Evolutionary conservation across 2,888 invertebrate genomes (phyloP), one percentile per base, ranked within the genome.

Genomic region (Galerucella calmariensis): DNA sequence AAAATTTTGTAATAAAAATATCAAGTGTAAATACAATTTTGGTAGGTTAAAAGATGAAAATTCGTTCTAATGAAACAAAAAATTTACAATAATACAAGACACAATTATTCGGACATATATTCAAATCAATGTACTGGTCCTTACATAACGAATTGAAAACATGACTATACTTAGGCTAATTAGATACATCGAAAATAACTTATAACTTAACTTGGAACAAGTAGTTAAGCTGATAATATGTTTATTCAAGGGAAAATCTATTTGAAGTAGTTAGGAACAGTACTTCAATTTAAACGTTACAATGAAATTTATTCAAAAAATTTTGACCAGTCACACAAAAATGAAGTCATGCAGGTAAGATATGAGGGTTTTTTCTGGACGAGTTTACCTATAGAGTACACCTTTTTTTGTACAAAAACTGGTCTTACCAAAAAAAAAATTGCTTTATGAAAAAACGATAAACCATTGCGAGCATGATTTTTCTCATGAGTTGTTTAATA

Each of bases 401-500:
- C 56, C 69, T 67, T 75, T 65, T 27, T 72, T 62, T 62, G 69
- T 72, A 73, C 75, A 70, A 71, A 74, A 71, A 72, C 69, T 70
- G 72, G 69, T 73, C 73, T 59, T 72, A 67, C 61, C 61, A 69
- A 72, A 75, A 51, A 72, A 75, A 51, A 46, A 69, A 67, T 73
- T 66, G 65, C 58, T 69, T 44, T 69, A 56, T 62, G 46, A 73
- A 69, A 63, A 69, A 44, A 68, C 46, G 69, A 72, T 75, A 72
- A 70, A 71, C 68, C 69, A 74, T 70, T 74, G 70, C 74, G 69
- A 77, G 75, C 75, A 73, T 67, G 78, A 75, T 79, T 80, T 77
- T 77, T 81, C 74, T 79, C 79, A 79, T 78, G 78, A 78, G 78
- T 80, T 80, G 78, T 77, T 80, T 80, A 80, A 79, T 79, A 78